A percentile compares a stretch with the other conserved stretches of the same genome.
Evolutionary conservation across 1,140 invertebrate genomes (phyloP).

Genomic region (Ylistrum balloti): DNA sequence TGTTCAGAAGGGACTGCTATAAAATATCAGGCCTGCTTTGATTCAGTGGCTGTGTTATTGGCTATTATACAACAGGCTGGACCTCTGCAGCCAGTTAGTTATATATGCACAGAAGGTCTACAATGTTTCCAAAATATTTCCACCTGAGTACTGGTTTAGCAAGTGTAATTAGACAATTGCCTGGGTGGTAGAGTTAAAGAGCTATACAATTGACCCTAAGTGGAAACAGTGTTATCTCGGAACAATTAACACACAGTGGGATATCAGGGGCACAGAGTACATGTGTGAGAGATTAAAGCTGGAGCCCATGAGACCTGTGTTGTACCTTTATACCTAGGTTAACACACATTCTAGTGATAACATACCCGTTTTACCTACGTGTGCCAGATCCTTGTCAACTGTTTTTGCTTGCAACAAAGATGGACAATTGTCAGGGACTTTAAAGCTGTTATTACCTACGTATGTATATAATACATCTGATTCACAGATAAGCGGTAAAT

Average conservation of each 20-base stretch:
- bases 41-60: too few relatives aligned
- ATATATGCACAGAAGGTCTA: too few relatives aligned
- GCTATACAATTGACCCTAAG: too few relatives aligned
- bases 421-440: neutral
- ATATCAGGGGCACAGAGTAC: neutral
- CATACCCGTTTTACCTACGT: slow-evolving; percentile 2
- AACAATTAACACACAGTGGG: slow-evolving; percentile 8
- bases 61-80: too few relatives aligned
- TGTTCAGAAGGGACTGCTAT: too few relatives aligned
- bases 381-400: neutral
- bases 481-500: too few relatives aligned
- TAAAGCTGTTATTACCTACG: neutral
- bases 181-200: too few relatives aligned
- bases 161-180: neutral
- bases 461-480: neutral
- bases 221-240: neutral
- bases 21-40: too few relatives aligned
- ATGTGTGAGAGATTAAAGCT: neutral
- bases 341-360: neutral
- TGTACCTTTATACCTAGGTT: neutral
- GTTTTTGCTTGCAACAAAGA: neutral
- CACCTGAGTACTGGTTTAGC: slow-evolving; percentile 11
- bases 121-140: neutral
- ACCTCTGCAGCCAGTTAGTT: too few relatives aligned
- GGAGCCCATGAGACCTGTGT: neutral